Base-by-base conservation (phyloP, 2,113 vertebrate genomes). In the Tychaedon coryphoeus region DNA sequence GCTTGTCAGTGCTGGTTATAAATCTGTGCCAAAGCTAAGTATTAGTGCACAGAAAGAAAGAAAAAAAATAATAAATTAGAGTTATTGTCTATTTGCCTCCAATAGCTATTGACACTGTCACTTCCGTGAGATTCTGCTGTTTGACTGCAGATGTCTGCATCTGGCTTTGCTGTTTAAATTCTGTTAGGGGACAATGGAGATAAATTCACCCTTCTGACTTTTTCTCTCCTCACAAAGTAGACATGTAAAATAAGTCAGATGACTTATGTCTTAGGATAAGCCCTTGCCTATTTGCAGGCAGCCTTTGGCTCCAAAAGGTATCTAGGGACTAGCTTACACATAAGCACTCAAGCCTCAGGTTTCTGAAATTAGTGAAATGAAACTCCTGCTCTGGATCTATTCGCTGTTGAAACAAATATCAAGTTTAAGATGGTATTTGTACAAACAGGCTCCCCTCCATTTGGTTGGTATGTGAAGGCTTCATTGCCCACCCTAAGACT, bases 401-500 rank as follows among this genome's bases (percentile, higher is more conserved):
- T 33, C 38, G 18, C 19, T 28, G 19, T 2, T 61, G 26, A 86
- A 73, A 50, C 10, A 48, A 78, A 5, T 48, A 38, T 15, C 36
- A 82, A 69, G 26, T 78, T 74, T 75, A 78, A 48, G n/a, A 26
- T 14, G 26, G 6, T 45, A 22, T 58, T 78, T 2, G 0, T 57
- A 43, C 48, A 71, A 43, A 61, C 18, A 72, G 33, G 5, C 13
- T 72, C 29, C n/a, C 11, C 19, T 72, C 24, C 66, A 36, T 10
- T 11, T 11, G 3, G 6, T 8, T 62, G 64, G 43, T 25, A 16
- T 26, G 1, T 20, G 19, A 51, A 26, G 36, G 25, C 57, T 93
- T 92, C n/a, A 34, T 61, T 0, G 0, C 14, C 34, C 14, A 40
- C 8, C 26, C 51, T 45, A 47, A 38, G 22, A 38, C 0, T 25